These are phyloP conservation scores for Grantiella picta DNA, from an alignment of 2,113 vertebrate genomes.

Conservation along the genomic window DNA sequence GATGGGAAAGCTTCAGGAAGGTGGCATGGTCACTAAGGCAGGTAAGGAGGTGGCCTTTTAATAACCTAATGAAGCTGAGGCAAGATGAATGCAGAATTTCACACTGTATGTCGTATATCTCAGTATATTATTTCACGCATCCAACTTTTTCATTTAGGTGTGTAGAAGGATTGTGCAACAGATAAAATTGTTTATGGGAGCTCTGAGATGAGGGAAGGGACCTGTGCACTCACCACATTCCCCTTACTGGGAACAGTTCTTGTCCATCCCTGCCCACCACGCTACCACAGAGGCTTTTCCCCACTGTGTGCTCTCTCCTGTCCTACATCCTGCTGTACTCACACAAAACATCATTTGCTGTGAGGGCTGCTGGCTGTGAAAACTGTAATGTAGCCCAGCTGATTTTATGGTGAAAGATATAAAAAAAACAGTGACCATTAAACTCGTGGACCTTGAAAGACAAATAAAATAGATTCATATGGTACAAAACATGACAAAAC, in stretches of 20 bases:
- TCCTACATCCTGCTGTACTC: neutral
- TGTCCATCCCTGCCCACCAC: neutral
- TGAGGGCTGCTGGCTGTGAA: neutral
- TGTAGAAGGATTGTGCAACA: neutral
- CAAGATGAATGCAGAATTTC: neutral
- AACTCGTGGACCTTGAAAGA: slow-evolving; percentile 17
- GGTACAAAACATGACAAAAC: neutral
- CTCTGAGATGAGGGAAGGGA: neutral
- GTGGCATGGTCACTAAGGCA: neutral
- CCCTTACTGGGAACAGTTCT: neutral
- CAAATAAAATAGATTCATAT: neutral
- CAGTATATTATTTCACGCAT: neutral
- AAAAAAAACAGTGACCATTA: neutral
- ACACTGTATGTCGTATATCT: neutral
- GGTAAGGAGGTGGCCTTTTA: neutral
- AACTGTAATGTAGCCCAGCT: neutral
- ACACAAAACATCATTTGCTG: neutral
- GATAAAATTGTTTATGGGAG: neutral
- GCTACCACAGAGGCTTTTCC: neutral
- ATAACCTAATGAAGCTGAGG: neutral
- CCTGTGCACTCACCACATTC: neutral
- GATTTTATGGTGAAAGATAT: neutral
- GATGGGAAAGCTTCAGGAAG: neutral
- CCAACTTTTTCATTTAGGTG: neutral
- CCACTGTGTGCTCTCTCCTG: neutral